Percentiles rank a stretch among this genome's conserved stretches.
Evolutionary conservation across 2,888 invertebrate species (phyloP).

Genomic region (Macrosoma leucophasiata): DNA sequence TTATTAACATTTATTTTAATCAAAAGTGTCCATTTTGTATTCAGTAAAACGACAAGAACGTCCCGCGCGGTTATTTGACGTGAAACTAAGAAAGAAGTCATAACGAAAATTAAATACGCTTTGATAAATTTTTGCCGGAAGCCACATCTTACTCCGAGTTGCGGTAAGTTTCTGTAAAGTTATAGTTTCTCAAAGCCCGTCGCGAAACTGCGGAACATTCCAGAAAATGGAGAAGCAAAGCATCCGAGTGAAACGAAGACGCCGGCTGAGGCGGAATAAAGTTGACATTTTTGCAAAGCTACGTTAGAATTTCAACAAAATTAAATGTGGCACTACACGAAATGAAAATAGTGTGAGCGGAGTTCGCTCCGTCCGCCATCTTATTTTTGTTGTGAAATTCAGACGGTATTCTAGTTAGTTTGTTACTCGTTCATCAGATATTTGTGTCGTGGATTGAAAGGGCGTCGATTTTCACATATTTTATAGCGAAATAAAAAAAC

Average conservation of each 20-base stretch:
- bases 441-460: too few relatives aligned
- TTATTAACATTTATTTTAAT: too few relatives aligned
- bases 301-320: constrained; percentile 73
- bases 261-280: constrained; percentile 70
- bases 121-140: constrained; percentile 69
- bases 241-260: constrained; percentile 65
- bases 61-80: too few relatives aligned
- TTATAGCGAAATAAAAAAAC: too few relatives aligned
- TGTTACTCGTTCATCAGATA: too few relatives aligned
- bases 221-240: constrained; percentile 69
- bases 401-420: constrained; percentile 10
- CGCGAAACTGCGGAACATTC: constrained; percentile 67
- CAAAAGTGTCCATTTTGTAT: too few relatives aligned
- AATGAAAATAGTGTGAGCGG: constrained; percentile 67
- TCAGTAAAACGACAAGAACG: too few relatives aligned
- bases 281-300: constrained; percentile 76
- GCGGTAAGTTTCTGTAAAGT: constrained; percentile 71
- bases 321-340: constrained; percentile 74
- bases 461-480: too few relatives aligned
- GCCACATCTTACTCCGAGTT: constrained; percentile 66
- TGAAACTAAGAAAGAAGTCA: constrained; percentile 50
- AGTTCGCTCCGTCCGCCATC: constrained; percentile 18
- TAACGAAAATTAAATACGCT: constrained; percentile 73
- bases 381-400: constrained; percentile 49
- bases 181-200: constrained; percentile 73